phyloP scores from a whole-genome alignment of 1,140 invertebrate genomes.

The Calephelis nemesis region DNA sequence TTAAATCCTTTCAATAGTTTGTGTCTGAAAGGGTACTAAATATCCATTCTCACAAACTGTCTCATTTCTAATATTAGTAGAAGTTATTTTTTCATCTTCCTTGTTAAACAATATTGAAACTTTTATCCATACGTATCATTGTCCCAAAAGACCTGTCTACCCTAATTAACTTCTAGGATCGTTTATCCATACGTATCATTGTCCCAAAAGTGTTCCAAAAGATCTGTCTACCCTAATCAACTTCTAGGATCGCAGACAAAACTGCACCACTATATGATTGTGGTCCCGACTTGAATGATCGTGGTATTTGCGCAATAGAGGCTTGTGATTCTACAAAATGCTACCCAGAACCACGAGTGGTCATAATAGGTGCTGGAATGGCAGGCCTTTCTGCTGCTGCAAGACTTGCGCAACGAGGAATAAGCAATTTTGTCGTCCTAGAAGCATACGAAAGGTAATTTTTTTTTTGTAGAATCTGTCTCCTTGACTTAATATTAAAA shows the following conservation, averaged over 20 bases:
- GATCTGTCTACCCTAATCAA: too few relatives aligned
- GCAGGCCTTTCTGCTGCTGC: slow-evolving; percentile 85
- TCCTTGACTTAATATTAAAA: not conserved
- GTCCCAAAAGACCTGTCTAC: too few relatives aligned
- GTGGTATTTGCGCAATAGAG: slow-evolving; percentile 49
- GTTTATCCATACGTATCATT: not conserved
- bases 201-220: too few relatives aligned
- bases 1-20: too few relatives aligned
- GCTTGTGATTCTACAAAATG: slow-evolving; percentile 56
- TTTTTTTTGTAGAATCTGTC: too few relatives aligned
- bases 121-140: too few relatives aligned
- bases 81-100: too few relatives aligned
- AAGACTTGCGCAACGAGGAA: slow-evolving; percentile 81
- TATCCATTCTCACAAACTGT: too few relatives aligned
- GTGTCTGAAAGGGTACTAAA: too few relatives aligned
- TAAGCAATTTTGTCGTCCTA: slow-evolving; percentile 82
- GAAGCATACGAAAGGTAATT: slow-evolving; percentile 84
- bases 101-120: too few relatives aligned
- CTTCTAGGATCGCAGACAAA: slow-evolving; percentile 42
- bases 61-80: too few relatives aligned
- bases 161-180: slow-evolving; percentile 29
- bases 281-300: slow-evolving; percentile 52
- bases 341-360: slow-evolving; percentile 81
- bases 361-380: slow-evolving; percentile 86
- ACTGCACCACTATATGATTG: slow-evolving; percentile 43